phyloP scores from a whole-genome alignment of 2,888 invertebrate species.

The Vandiemenella viatica region DNA sequence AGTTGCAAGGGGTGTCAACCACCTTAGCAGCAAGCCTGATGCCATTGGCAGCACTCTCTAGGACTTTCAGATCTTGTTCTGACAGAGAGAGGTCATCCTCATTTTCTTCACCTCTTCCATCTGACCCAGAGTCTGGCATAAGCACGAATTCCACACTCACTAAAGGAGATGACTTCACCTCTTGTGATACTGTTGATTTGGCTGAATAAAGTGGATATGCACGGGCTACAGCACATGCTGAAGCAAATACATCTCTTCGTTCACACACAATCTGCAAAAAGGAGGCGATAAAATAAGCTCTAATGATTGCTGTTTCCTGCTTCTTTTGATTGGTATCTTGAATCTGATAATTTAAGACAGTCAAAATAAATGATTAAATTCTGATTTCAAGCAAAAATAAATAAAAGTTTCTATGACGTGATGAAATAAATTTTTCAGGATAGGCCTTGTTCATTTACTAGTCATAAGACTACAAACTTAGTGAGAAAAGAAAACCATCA shows the following conservation, averaged over 20 bases:
- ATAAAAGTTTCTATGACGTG: no score
- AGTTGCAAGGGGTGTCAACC: conserved; percentile 72
- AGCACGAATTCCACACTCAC: conserved; percentile 41
- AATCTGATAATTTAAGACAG: no score
- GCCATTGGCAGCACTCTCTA: conserved; percentile 43
- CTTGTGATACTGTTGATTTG: conserved; percentile 29
- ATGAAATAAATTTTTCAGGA: no score
- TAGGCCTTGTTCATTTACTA: no score
- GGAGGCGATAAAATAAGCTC: not conserved
- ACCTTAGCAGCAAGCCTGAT: conserved; percentile 63
- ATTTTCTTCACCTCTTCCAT: conserved; percentile 19
- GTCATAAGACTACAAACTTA: no score
- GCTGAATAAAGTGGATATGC: conserved; percentile 58
- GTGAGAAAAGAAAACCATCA: no score
- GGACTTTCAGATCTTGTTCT: conserved; percentile 34
- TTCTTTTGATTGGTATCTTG: no score
- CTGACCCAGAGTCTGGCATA: conserved; percentile 21
- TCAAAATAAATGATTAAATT: no score
- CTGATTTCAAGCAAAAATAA: no score
- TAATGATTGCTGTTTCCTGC: no score
- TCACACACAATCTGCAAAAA: conserved; percentile 55
- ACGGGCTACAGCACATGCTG: conserved; percentile 65
- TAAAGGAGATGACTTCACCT: conserved; percentile 17
- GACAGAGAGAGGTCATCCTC: conserved; percentile 24
- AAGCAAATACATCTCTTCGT: conserved; percentile 58